Percentiles rank a stretch among this genome's conserved stretches.
Evolutionary conservation across 2,888 invertebrate genomes (phyloP).

Genomic region (Temnothorax ravouxi): DNA sequence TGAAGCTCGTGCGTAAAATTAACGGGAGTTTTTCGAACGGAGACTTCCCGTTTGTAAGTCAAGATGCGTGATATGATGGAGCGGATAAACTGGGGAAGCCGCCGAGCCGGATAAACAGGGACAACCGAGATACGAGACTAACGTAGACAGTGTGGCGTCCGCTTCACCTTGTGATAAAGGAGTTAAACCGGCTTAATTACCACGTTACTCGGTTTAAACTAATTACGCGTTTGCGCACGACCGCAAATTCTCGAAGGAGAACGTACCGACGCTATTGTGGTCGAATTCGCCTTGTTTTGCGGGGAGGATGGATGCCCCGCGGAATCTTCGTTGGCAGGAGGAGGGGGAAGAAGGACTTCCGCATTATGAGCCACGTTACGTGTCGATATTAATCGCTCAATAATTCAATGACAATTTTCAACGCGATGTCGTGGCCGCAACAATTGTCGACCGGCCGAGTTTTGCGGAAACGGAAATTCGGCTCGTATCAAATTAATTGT

Average conservation of each 20-base stretch:
- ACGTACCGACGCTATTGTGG: slow-evolving; percentile 60
- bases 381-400: slow-evolving; percentile 22
- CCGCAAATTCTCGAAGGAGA: slow-evolving; percentile 68
- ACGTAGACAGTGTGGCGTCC: slow-evolving; percentile 22
- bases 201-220: slow-evolving; percentile 72
- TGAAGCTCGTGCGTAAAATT: not conserved
- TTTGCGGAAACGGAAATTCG: slow-evolving; percentile 38
- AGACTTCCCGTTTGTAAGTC: not conserved
- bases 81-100: slow-evolving; percentile 53
- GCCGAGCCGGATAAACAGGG: not conserved
- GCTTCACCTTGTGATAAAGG: slow-evolving; percentile 69
- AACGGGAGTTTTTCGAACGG: not conserved
- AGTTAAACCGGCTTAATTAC: slow-evolving; percentile 72
- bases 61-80: slow-evolving; percentile 21
- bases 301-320: not conserved
- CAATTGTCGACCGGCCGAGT: slow-evolving; percentile 26
- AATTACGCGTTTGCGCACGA: slow-evolving; percentile 71
- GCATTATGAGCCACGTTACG: slow-evolving; percentile 16
- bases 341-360: not conserved
- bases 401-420: slow-evolving; percentile 36
- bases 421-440: slow-evolving; percentile 10
- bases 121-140: slow-evolving; percentile 40
- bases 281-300: slow-evolving; percentile 35
- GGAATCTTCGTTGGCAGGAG: slow-evolving; percentile 9
- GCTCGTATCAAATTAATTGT: slow-evolving; percentile 38